Evolutionary conservation across 1,140 invertebrate genomes (phyloP).

Genomic region (Babylonia areolata): DNA sequence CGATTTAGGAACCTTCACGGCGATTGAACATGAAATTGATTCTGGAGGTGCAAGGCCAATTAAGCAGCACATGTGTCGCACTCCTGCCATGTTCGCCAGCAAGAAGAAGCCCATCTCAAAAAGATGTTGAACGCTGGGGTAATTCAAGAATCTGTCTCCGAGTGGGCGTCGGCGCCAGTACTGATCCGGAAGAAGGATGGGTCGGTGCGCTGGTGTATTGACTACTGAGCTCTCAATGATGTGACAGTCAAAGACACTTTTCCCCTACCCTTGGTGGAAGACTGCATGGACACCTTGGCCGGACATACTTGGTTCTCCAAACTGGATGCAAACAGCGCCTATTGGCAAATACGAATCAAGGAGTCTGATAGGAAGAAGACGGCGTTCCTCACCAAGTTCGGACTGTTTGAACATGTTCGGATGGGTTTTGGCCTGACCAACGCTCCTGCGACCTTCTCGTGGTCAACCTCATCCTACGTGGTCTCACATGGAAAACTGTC

Average conservation of each 20-base stretch:
- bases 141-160: constrained; percentile 40
- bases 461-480: constrained; percentile 25
- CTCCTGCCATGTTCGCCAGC: constrained; percentile 35
- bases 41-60: constrained; percentile 41
- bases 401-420: constrained; percentile 41
- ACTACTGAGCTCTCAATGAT: constrained; percentile 75
- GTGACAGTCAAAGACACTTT: constrained; percentile 75
- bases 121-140: constrained; percentile 48
- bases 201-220: constrained; percentile 74
- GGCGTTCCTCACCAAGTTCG: constrained; percentile 49
- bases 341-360: constrained; percentile 45
- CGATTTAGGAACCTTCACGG: constrained; percentile 45
- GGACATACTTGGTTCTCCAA: constrained; percentile 41
- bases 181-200: constrained; percentile 78
- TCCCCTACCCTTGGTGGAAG: constrained; percentile 77
- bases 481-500: constrained; percentile 26
- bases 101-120: constrained; percentile 42
- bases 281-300: constrained; percentile 53
- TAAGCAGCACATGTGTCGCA: constrained; percentile 36
- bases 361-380: constrained; percentile 48
- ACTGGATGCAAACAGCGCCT: constrained; percentile 38
- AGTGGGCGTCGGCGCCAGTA: constrained; percentile 52
- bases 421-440: constrained; percentile 54
- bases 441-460: constrained; percentile 33
- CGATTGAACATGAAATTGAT: constrained; percentile 45